These are phyloP conservation scores for Metalampra italica DNA, from an alignment of 2,888 invertebrate genomes.

Conservation along the genomic window DNA sequence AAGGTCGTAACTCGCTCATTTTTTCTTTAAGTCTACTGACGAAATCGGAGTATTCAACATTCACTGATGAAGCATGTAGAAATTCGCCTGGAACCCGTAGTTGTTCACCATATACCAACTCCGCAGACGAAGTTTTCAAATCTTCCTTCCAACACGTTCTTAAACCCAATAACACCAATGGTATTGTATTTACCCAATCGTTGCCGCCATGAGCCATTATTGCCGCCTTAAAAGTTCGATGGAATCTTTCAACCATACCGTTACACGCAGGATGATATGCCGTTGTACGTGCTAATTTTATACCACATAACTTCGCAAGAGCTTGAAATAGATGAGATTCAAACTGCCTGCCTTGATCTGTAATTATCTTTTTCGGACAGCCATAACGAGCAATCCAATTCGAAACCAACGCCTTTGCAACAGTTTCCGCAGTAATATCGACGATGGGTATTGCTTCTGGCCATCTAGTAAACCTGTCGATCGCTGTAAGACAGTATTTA, in stretches of 20 bases:
- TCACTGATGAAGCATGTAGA: no score
- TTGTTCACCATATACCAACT: no score
- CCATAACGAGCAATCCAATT: constrained; percentile 18
- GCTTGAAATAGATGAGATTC: constrained; percentile 16
- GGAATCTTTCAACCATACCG: not conserved
- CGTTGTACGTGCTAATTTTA: constrained; percentile 13
- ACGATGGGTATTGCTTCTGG: constrained; percentile 19
- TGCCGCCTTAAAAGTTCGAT: not conserved
- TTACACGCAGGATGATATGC: not conserved
- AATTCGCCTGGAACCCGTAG: no score
- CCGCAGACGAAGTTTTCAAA: no score
- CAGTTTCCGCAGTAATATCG: constrained; percentile 18
- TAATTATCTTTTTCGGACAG: constrained; percentile 10
- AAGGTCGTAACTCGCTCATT: no score
- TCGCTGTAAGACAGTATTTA: not conserved
- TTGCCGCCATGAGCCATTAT: not conserved
- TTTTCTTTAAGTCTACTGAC: no score
- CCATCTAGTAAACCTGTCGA: constrained; percentile 16
- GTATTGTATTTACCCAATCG: constrained; percentile 22
- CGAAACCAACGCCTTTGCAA: constrained; percentile 16
- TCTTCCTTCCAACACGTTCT: no score
- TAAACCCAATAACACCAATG: constrained; percentile 30
- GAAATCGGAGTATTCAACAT: no score
- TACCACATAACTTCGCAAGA: constrained; percentile 15
- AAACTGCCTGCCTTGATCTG: constrained; percentile 19